Conservation (phyloP, 2,113 vertebrate genomes). For the Mirounga angustirostris region DNA sequence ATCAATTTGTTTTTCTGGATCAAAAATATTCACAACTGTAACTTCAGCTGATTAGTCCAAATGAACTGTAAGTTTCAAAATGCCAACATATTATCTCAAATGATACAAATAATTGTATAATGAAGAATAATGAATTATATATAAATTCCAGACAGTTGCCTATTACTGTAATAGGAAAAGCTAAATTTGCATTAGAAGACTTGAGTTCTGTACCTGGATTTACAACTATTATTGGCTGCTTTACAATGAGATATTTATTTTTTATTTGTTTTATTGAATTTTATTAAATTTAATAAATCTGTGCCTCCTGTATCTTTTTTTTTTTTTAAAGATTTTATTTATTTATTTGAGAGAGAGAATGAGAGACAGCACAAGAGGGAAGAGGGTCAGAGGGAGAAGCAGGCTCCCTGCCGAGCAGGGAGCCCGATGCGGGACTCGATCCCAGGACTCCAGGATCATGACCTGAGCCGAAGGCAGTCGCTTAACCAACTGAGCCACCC, state of each 20-base stretch:
- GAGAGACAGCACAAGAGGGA: too few species aligned
- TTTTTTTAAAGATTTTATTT: too few species aligned
- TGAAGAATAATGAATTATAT: background rate
- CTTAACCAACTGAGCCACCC: too few species aligned
- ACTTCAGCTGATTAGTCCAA: background rate
- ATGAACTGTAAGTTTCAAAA: conserved; percentile 22
- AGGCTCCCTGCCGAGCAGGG: too few species aligned
- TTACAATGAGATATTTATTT: background rate
- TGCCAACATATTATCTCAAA: background rate
- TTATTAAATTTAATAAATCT: background rate
- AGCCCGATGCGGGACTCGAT: too few species aligned
- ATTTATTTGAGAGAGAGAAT: too few species aligned
- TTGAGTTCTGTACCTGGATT: background rate
- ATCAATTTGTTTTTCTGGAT: background rate
- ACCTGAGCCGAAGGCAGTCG: too few species aligned
- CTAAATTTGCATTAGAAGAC: background rate
- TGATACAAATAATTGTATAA: background rate
- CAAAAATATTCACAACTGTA: background rate
- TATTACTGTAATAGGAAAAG: background rate
- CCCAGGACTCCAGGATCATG: too few species aligned
- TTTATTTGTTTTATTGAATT: background rate
- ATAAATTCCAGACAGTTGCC: background rate
- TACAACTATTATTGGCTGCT: background rate
- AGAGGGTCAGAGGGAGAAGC: too few species aligned
- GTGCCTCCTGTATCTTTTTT: background rate